A percentile compares a stretch with the other conserved stretches of the same genome.
Conservation (phyloP, 2,113 vertebrate species). For the Edolisoma coerulescens region DNA sequence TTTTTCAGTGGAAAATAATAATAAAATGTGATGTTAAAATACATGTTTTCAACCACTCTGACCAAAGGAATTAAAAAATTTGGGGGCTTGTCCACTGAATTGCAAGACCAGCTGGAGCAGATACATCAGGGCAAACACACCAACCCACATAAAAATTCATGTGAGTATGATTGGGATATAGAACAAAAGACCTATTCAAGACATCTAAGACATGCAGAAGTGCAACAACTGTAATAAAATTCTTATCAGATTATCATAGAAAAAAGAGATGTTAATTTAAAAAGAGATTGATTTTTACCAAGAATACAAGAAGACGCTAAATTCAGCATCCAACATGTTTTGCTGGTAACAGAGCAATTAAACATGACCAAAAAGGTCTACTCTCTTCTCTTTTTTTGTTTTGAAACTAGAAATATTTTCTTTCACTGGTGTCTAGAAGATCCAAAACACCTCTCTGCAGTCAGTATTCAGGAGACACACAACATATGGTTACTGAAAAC, state of each 20-base stretch:
- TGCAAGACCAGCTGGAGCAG: not conserved
- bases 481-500: conserved; percentile 59
- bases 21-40: not conserved
- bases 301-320: not conserved
- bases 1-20: not conserved
- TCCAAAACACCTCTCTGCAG: conserved; percentile 62
- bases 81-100: not conserved
- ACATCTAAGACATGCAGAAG: not conserved
- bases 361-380: conserved; percentile 10
- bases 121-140: not conserved
- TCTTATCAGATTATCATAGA: not conserved
- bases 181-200: not conserved
- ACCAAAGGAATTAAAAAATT: not conserved
- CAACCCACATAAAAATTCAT: not conserved
- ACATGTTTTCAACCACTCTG: not conserved
- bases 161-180: not conserved
- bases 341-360: conserved; percentile 1
- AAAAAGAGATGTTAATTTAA: not conserved
- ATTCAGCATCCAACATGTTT: not conserved
- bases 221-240: not conserved
- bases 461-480: conserved; percentile 57
- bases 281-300: not conserved
- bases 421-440: conserved; percentile 59
- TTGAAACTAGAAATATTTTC: conserved; percentile 59
- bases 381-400: not conserved